Percentiles rank a stretch among this genome's conserved stretches.
phyloP scores from a whole-genome alignment of 2,888 invertebrate species.

The Aricia artaxerxes region DNA sequence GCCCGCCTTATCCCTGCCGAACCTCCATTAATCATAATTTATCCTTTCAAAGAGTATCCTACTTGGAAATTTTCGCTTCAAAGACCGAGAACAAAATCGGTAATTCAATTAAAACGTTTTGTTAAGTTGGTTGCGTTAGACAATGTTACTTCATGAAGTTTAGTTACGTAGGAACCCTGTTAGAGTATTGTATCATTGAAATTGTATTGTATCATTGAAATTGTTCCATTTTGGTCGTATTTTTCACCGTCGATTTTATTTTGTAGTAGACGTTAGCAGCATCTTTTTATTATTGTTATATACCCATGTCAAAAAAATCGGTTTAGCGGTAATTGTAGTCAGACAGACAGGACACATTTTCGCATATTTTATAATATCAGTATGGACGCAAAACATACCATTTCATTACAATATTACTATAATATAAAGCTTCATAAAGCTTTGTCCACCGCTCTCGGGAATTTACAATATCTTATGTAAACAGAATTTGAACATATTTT shows the following conservation, averaged over 20 bases:
- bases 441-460: background rate
- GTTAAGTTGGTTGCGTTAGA: slow-evolving; percentile 20
- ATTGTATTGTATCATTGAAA: too few species aligned
- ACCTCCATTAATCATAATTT: slow-evolving; percentile 41
- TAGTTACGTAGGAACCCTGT: background rate
- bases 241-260: too few species aligned
- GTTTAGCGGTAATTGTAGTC: background rate
- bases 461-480: slow-evolving; percentile 1
- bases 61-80: slow-evolving; percentile 32
- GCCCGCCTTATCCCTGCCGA: slow-evolving; percentile 61
- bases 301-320: background rate
- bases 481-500: slow-evolving; percentile 5
- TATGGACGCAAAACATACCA: background rate
- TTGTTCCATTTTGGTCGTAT: too few species aligned
- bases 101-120: slow-evolving; percentile 28
- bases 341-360: background rate
- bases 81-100: slow-evolving; percentile 27
- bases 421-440: background rate
- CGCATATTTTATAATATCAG: too few species aligned
- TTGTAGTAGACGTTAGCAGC: too few species aligned
- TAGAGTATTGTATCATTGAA: too few species aligned
- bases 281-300: too few species aligned
- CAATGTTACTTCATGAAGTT: background rate
- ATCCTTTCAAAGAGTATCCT: slow-evolving; percentile 35
- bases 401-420: background rate